Evolutionary conservation across 2,797 vertebrate genomes (phyloP).

Genomic region (Sebastes hopkinsi): DNA sequence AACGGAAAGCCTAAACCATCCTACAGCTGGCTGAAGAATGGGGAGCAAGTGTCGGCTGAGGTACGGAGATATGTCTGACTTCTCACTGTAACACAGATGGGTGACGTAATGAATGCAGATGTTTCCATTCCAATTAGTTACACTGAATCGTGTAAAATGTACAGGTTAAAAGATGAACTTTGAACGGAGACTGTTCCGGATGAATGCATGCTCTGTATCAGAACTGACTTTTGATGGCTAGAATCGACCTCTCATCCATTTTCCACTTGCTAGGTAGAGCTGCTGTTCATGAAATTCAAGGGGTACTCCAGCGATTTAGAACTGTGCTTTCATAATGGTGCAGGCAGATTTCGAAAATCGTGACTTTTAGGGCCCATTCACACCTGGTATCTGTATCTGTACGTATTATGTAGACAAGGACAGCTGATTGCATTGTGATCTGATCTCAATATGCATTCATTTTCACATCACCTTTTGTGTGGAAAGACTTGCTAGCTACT

Average conservation of each 20-base stretch:
- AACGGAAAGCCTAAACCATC: constrained; percentile 94
- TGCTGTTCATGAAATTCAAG: neutral
- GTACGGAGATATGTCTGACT: constrained; percentile 69
- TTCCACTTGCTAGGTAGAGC: neutral
- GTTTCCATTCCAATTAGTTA: neutral
- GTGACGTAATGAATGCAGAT: neutral
- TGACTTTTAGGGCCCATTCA: neutral
- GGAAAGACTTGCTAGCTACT: neutral
- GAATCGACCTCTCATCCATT: neutral
- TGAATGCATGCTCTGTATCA: neutral
- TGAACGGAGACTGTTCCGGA: neutral
- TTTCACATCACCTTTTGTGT: neutral
- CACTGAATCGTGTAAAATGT: neutral
- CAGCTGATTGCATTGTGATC: neutral
- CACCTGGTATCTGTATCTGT: neutral
- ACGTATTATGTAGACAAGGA: neutral
- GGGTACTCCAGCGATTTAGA: neutral
- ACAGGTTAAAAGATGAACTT: neutral
- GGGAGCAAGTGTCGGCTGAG: constrained; percentile 85
- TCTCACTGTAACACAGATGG: neutral
- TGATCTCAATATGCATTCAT: neutral
- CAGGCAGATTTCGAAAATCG: neutral
- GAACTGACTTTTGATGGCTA: neutral
- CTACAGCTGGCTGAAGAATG: constrained; percentile 93
- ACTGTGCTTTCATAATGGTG: neutral